phyloP scores from a whole-genome alignment of 2,113 vertebrate species.

The Madoqua kirkii region DNA sequence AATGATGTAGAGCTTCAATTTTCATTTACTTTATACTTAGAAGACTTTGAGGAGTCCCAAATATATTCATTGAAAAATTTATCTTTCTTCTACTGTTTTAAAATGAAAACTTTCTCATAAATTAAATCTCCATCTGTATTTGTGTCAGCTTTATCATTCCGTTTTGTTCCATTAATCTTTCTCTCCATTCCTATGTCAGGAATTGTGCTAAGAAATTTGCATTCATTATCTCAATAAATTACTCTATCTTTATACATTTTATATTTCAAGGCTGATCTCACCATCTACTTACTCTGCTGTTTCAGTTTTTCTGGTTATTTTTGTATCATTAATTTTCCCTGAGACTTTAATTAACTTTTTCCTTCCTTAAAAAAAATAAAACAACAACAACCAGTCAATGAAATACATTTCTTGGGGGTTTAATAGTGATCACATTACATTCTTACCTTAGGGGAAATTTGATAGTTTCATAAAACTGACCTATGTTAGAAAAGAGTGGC shows the following conservation, averaged over 20 bases:
- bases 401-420: background rate
- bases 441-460: background rate
- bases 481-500: background rate
- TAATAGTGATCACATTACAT: background rate
- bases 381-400: background rate
- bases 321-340: background rate
- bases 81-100: background rate
- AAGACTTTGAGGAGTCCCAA: background rate
- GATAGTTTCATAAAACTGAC: background rate
- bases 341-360: background rate
- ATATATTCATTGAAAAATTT: background rate
- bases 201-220: slow-evolving; percentile 33
- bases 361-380: background rate
- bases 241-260: slow-evolving; percentile 1
- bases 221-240: slow-evolving; percentile 48
- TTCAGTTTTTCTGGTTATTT: slow-evolving; percentile 7
- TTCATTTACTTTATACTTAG: background rate
- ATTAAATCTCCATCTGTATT: slow-evolving; percentile 42
- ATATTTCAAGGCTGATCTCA: background rate
- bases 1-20: background rate
- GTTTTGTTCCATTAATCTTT: slow-evolving; percentile 20
- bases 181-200: slow-evolving; percentile 9
- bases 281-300: background rate
- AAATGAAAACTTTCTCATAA: slow-evolving; percentile 4
- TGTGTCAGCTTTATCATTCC: slow-evolving; percentile 2